Evolutionary conservation across 2,888 invertebrate species (phyloP).

Genomic region (Eumerus sabulonum): DNA sequence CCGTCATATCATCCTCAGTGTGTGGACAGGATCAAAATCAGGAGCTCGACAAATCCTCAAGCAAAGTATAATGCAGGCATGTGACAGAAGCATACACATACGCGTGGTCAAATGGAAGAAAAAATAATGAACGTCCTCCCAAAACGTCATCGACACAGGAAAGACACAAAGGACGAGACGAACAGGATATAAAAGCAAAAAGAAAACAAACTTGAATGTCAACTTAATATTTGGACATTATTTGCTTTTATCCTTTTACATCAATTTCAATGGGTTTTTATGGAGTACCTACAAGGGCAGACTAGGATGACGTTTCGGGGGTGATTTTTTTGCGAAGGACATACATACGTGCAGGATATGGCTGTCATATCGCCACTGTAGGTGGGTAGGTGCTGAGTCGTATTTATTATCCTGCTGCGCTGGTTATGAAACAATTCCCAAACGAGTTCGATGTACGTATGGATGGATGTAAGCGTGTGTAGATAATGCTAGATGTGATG

Average conservation of each 20-base stretch:
- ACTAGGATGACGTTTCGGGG: conserved; percentile 10
- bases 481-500: conserved; percentile 60
- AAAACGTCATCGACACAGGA: conserved; percentile 1
- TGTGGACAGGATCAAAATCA: conserved; percentile 46
- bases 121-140: conserved; percentile 15
- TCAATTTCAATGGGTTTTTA: conserved; percentile 64
- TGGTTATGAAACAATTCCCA: conserved; percentile 29
- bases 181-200: background rate
- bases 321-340: conserved; percentile 47
- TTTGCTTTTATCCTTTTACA: conserved; percentile 67
- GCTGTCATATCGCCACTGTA: conserved; percentile 51
- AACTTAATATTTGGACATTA: conserved; percentile 69
- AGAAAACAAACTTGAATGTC: conserved; percentile 51
- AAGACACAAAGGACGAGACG: conserved; percentile 13
- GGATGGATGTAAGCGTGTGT: background rate
- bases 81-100: conserved; percentile 51
- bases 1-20: conserved; percentile 51
- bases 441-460: background rate
- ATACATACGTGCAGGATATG: conserved; percentile 22
- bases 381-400: conserved; percentile 15
- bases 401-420: too few species aligned
- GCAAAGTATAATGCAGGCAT: conserved; percentile 52
- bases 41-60: conserved; percentile 45
- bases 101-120: conserved; percentile 34
- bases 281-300: conserved; percentile 19